phyloP scores from a whole-genome alignment of 2,888 invertebrate species.

The Argynnis bischoffii region DNA sequence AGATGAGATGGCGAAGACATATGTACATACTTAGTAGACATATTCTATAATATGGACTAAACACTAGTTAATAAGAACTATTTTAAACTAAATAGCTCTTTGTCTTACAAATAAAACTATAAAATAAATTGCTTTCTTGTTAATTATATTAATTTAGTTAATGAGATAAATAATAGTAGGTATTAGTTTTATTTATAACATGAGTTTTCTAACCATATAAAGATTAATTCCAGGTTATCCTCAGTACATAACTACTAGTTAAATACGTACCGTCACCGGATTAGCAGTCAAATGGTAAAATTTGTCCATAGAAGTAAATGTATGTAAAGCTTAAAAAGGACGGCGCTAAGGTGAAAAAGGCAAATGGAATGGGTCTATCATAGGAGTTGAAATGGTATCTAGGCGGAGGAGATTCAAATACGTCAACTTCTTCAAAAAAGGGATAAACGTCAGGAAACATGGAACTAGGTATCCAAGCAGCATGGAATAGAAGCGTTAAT shows the following conservation, averaged over 20 bases:
- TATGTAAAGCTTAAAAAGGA: constrained; percentile 39
- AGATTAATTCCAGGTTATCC: neutral
- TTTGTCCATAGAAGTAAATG: constrained; percentile 21
- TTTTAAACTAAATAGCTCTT: too few species aligned
- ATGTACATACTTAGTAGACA: too few species aligned
- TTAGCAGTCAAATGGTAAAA: constrained; percentile 28
- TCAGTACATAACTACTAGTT: neutral
- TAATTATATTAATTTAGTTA: too few species aligned
- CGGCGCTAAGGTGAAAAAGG: constrained; percentile 34
- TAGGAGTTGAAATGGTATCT: constrained; percentile 53
- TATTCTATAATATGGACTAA: too few species aligned
- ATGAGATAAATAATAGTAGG: too few species aligned
- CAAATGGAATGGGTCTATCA: constrained; percentile 27
- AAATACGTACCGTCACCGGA: constrained; percentile 38
- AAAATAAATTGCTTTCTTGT: too few species aligned
- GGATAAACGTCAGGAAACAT: constrained; percentile 68
- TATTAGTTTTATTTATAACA: too few species aligned
- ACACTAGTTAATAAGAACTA: too few species aligned
- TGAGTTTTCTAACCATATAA: neutral
- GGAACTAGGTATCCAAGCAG: constrained; percentile 61
- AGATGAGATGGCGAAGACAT: too few species aligned
- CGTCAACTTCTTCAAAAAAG: constrained; percentile 66
- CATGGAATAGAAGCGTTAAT: constrained; percentile 51
- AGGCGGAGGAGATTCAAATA: constrained; percentile 65
- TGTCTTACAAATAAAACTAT: too few species aligned